Evolutionary conservation across 2,888 invertebrate species (phyloP).

Genomic region (Invenusta paracnida): DNA sequence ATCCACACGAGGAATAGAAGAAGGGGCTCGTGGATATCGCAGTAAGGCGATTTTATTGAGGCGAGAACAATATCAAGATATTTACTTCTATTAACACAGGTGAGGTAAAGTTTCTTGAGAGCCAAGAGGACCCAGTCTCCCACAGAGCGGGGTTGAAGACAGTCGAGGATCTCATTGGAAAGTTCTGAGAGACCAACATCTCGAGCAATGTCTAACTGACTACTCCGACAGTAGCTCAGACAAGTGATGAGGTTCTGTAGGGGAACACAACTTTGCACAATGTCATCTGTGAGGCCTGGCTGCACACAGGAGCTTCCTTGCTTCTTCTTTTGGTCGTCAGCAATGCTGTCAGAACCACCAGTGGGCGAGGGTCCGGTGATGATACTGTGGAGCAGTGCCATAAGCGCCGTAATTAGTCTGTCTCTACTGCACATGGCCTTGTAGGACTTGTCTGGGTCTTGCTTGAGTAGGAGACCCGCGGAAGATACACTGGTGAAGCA

Average conservation of each 20-base stretch:
- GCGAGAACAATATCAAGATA: not conserved
- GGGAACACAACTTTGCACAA: not conserved
- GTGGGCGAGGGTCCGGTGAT: not conserved
- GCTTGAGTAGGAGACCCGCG: not conserved
- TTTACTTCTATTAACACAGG: not conserved
- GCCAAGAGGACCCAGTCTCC: conserved; percentile 17
- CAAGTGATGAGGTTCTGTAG: not conserved
- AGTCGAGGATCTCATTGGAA: not conserved
- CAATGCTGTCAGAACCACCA: not conserved
- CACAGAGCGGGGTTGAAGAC: not conserved
- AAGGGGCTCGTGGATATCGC: conserved; percentile 30
- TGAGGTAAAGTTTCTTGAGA: conserved; percentile 14
- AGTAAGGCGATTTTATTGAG: not conserved
- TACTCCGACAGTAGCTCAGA: not conserved
- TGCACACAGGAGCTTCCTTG: not conserved
- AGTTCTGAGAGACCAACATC: conserved; percentile 9
- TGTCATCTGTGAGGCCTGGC: not conserved
- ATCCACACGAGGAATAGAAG: conserved; percentile 27
- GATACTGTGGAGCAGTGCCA: not conserved
- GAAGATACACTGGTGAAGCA: not conserved
- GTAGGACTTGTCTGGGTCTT: conserved; percentile 1
- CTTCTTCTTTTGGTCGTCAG: not conserved
- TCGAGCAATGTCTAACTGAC: not conserved
- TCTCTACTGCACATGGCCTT: not conserved
- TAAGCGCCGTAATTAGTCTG: not conserved